phyloP scores from a whole-genome alignment of 2,888 invertebrate genomes.

The Agrochola litura region DNA sequence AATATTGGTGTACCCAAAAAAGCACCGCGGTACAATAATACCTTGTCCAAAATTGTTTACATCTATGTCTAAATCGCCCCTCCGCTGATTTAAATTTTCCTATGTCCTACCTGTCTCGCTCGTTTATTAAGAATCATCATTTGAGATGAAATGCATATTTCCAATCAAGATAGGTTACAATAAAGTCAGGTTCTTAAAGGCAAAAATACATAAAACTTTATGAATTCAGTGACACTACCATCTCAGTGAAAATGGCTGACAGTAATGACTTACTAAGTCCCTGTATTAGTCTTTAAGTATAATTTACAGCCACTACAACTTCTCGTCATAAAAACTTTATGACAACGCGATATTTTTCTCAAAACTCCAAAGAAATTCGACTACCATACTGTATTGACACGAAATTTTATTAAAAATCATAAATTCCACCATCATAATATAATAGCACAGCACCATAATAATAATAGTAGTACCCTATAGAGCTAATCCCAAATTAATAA shows the following conservation, averaged over 20 bases:
- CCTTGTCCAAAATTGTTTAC: too few species aligned
- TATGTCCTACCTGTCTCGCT: too few species aligned
- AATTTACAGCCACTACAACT: constrained; percentile 56
- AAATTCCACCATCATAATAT: constrained; percentile 47
- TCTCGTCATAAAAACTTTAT: constrained; percentile 59
- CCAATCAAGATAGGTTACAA: background rate
- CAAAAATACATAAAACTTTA: constrained; percentile 43
- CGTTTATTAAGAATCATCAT: background rate
- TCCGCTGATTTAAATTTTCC: background rate
- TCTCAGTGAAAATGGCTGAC: constrained; percentile 40
- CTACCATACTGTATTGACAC: constrained; percentile 31
- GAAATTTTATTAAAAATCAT: constrained; percentile 50
- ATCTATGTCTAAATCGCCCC: background rate
- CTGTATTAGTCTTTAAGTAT: constrained; percentile 55
- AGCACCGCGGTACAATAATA: background rate
- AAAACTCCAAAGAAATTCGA: constrained; percentile 24
- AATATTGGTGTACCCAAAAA: background rate
- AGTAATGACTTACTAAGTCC: constrained; percentile 56
- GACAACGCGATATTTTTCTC: constrained; percentile 45
- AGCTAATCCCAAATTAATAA: constrained; percentile 63
- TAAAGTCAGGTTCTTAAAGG: constrained; percentile 13
- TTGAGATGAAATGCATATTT: background rate
- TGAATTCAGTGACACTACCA: constrained; percentile 34
- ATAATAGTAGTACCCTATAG: constrained; percentile 35
- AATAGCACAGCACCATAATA: constrained; percentile 43